A percentile compares a stretch with the other conserved stretches of the same genome.
Evolutionary conservation across 2,888 invertebrate species (phyloP).

Genomic region (Choreutis nemorana): DNA sequence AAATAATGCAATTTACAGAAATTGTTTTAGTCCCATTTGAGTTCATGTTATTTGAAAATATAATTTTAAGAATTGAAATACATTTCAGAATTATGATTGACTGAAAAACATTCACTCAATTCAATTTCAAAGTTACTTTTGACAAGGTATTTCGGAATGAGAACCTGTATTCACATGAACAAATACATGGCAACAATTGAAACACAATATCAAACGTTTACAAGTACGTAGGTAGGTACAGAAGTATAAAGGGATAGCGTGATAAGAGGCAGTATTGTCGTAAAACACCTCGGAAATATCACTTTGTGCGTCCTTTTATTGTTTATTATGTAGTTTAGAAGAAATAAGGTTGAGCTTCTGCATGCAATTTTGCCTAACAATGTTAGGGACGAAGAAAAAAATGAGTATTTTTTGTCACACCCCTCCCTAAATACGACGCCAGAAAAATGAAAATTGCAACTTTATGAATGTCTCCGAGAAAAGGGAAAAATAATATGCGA

Average conservation of each 20-base stretch:
- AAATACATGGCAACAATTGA: not conserved
- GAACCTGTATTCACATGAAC: not conserved
- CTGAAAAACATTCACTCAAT: too few species aligned
- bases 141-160: constrained; percentile 5
- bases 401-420: too few species aligned
- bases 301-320: constrained; percentile 30
- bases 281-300: constrained; percentile 29
- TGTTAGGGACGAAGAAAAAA: constrained; percentile 13
- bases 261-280: constrained; percentile 29
- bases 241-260: constrained; percentile 8
- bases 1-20: too few species aligned
- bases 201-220: not conserved
- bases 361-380: constrained; percentile 28
- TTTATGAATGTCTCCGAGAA: too few species aligned
- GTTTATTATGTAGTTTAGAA: constrained; percentile 32
- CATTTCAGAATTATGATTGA: too few species aligned
- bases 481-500: too few species aligned
- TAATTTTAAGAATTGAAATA: too few species aligned
- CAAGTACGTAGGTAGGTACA: constrained; percentile 4
- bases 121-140: too few species aligned
- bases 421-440: too few species aligned
- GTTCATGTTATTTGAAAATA: too few species aligned
- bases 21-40: too few species aligned
- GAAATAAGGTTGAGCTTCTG: constrained; percentile 21
- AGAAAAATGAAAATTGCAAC: too few species aligned